Evolutionary conservation across 2,113 vertebrate species (phyloP), one percentile per base, ranked within the genome.

Genomic region (Melospiza georgiana): DNA sequence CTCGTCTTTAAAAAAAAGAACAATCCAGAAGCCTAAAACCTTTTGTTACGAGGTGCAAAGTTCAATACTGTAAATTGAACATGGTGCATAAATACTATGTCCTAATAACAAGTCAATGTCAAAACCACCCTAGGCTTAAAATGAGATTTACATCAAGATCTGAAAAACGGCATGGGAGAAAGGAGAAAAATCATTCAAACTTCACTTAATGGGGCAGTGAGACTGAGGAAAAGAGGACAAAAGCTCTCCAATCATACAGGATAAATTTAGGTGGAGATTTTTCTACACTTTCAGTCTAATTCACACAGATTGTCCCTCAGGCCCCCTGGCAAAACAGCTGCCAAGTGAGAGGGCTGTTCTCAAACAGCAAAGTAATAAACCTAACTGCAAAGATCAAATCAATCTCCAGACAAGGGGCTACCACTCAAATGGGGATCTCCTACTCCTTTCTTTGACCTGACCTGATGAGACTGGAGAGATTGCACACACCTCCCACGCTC

Each of bases 71-170:
- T 63, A 54, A 93, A 96, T 74, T 92, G 89, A 96, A 97, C 95
- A 44, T 9, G 61, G 91, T 96, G 95, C 96, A 96, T 97, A 98
- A 97, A 98, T 97, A 97, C 65, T 95, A 86, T 93, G 89, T 97
- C 96, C 95, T 97, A 97, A 96, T 95, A 97, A 96, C 95, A 95
- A 96, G 76, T 97, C 92, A 93, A 92, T 95, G 95, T 90, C 94
- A 93, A 95, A 97, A 93, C 77, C 80, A 95, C 43, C 91, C 94
- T 59, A 89, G 95, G 87, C 96, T 96, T 97, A 96, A 98, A 96
- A 97, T 95, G 89, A 97, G 91, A 90, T 91, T 94, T 89, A 97
- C 95, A 97, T 46, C 73, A 71, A 63, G 65, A 95, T 83, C 94
- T 93, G 84, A 96, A 94, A 96, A 95, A 96, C 31, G 58, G 69